Percentiles rank a stretch among this genome's conserved stretches.
Evolutionary conservation across 1,140 invertebrate species (phyloP).

Genomic region (Heliconius congener): DNA sequence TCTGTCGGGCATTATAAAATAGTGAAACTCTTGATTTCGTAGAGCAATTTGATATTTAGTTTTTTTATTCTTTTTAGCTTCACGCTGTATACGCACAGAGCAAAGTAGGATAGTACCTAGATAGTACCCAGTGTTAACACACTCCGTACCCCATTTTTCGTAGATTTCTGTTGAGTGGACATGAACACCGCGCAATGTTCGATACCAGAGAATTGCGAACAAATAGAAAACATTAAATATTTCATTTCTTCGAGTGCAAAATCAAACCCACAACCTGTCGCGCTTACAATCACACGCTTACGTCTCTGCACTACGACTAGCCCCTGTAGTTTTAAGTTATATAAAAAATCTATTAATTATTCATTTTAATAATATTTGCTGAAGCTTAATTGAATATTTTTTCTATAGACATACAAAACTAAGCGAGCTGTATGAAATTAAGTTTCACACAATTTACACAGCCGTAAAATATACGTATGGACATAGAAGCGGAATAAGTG

Average conservation of each 20-base stretch:
- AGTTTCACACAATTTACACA: neutral
- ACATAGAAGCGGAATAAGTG: neutral
- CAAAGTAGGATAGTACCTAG: too few relatives aligned
- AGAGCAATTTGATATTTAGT: conserved; percentile 26
- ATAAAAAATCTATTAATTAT: neutral
- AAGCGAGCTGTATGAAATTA: neutral
- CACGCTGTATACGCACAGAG: too few relatives aligned
- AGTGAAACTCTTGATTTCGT: conserved; percentile 32
- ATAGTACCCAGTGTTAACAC: too few relatives aligned
- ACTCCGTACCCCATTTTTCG: too few relatives aligned
- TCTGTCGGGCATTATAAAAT: conserved; percentile 32
- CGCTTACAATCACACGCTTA: too few relatives aligned
- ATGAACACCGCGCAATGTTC: too few relatives aligned
- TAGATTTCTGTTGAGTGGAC: too few relatives aligned
- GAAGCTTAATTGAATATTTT: neutral
- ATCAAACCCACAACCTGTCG: too few relatives aligned
- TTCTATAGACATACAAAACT: neutral
- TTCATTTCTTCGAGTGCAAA: too few relatives aligned
- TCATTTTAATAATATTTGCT: neutral
- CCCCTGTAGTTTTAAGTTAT: neutral
- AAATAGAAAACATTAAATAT: too few relatives aligned
- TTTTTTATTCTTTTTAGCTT: neutral
- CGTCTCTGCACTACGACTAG: too few relatives aligned
- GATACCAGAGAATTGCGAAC: too few relatives aligned
- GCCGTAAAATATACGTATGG: conserved; percentile 1